These are phyloP conservation scores for Thalassoma bifasciatum DNA, from an alignment of 2,113 vertebrate species.

Conservation along the genomic window DNA sequence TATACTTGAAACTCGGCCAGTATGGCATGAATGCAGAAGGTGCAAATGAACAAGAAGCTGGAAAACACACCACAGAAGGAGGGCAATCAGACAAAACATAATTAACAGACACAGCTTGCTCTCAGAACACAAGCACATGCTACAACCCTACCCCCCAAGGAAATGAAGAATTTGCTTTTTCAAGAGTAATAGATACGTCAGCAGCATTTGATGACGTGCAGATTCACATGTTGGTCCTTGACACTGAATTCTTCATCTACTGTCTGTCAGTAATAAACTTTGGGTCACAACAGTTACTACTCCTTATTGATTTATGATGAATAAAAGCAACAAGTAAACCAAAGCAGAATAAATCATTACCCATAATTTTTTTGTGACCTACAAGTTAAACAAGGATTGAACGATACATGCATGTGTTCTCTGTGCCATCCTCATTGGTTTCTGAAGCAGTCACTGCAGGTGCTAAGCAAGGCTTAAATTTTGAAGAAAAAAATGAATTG, in stretches of 20 bases:
- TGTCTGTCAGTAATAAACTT: not conserved
- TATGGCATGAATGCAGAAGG: not conserved
- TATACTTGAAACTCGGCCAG: not conserved
- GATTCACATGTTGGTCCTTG: not conserved
- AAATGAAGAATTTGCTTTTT: conserved; percentile 3
- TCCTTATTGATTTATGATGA: not conserved
- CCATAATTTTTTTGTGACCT: no score
- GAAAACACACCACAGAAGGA: conserved; percentile 19
- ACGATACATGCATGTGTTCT: no score
- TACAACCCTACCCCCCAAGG: conserved; percentile 3
- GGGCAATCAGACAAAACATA: conserved; percentile 22
- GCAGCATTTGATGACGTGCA: not conserved
- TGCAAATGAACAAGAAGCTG: conserved; percentile 18
- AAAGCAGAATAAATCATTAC: no score
- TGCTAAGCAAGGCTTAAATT: no score
- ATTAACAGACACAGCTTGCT: conserved; percentile 17
- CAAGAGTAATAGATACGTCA: not conserved
- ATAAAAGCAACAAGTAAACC: no score
- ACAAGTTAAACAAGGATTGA: no score
- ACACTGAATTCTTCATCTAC: conserved; percentile 2
- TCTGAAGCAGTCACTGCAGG: no score
- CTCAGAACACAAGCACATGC: conserved; percentile 4
- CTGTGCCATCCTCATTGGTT: no score
- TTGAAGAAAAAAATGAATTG: no score
- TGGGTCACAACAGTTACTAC: not conserved